Base-by-base conservation (phyloP, 1,140 invertebrate species). In the Anastrepha obliqua region DNA sequence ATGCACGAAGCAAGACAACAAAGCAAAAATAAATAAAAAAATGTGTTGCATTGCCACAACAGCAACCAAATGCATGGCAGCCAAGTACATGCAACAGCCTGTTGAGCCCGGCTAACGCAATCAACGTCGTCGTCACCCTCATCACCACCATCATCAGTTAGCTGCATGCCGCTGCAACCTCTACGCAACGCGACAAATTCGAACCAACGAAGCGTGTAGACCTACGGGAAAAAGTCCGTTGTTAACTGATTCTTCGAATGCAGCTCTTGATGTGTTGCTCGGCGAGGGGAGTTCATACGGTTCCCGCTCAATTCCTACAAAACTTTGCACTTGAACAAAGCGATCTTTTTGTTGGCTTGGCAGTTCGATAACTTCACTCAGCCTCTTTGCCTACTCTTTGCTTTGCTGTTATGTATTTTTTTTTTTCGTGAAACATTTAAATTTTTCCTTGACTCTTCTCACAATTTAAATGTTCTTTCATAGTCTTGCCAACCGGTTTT, bases 171-270 rank as follows among this genome's bases (percentile, higher is more conserved):
- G 51, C 51, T 62, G 4, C n/a, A 17, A 62, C 60, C 60, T 15
- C 8, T 62, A 5, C 60, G 47, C 74, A 81, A n/a, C 47, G 74
- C 47, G 47, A 81, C 74, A 81, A 81, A 81, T 81, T 17, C 74
- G n/a, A 55, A 81, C n/a, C 51, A 81, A 29, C 74, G 74, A 81
- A 81, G 47, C 74, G 47, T 81, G 8, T 51, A 51, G 51, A 15
- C 47, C 74, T 81, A 13, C 74, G 47, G 7, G 17, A 81, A 81
- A 29, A 81, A n/a, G 74, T 81, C 47, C 74, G 74, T 51, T 81
- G 74, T 81, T 81, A 81, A 81, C 74, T 81, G 74, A 81, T 81
- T 81, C 74, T 81, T 81, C 55, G 47, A 29, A 13, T 62, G 60
- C 15, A 1, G 47, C 47, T 13, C 47, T 20, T 9, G 17, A n/a